Conservation (phyloP, 1,140 invertebrate species). For the Trachymyrmex septentrionalis region DNA sequence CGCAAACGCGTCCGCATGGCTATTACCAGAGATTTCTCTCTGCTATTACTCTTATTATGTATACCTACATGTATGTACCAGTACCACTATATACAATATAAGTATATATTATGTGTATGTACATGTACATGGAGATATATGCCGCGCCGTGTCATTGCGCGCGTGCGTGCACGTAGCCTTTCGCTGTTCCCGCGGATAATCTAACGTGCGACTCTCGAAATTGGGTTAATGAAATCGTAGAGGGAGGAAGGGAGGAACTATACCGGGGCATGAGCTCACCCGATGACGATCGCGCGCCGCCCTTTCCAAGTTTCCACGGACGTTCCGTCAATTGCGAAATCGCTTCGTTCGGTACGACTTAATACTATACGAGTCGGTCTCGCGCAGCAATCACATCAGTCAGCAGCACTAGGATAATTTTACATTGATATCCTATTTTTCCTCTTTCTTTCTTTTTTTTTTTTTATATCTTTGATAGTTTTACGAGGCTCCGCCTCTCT, state of each 20-base stretch:
- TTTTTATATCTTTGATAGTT: background rate
- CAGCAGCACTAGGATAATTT: background rate
- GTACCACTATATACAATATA: too few species aligned
- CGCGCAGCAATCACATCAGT: background rate
- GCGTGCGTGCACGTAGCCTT: slow-evolving; percentile 20
- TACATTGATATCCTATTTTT: background rate
- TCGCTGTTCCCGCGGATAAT: slow-evolving; percentile 10
- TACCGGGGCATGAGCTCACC: background rate
- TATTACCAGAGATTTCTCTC: too few species aligned
- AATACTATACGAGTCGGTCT: background rate
- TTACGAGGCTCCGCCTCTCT: background rate
- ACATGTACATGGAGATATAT: too few species aligned
- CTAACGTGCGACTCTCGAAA: slow-evolving; percentile 51
- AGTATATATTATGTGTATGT: too few species aligned
- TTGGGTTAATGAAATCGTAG: slow-evolving; percentile 69
- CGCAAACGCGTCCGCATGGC: background rate
- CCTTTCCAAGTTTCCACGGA: background rate
- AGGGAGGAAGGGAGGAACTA: slow-evolving; percentile 39
- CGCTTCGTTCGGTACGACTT: background rate
- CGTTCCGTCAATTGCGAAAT: background rate
- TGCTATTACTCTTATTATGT: slow-evolving; percentile 36
- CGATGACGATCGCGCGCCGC: background rate
- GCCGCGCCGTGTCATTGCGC: too few species aligned
- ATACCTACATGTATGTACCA: too few species aligned
- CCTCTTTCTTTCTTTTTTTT: background rate